phyloP scores from a whole-genome alignment of 2,888 invertebrate species.

The Tipula helvola region DNA sequence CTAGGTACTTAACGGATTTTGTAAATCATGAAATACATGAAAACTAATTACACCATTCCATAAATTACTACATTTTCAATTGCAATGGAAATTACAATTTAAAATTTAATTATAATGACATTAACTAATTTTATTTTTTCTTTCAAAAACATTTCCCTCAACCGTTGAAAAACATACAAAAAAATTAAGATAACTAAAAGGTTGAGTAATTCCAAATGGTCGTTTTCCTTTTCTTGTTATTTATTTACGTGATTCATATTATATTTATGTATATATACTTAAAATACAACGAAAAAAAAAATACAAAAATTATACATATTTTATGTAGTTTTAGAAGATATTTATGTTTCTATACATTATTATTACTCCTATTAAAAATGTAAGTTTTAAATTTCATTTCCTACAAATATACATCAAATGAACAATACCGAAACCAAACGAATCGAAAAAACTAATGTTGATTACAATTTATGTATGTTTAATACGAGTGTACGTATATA shows the following conservation, averaged over 20 bases:
- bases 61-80: background rate
- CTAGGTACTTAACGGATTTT: background rate
- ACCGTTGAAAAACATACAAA: background rate
- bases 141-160: background rate
- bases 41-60: background rate
- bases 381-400: background rate
- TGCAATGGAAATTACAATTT: background rate
- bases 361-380: background rate
- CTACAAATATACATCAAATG: background rate
- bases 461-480: background rate
- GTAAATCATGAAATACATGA: background rate
- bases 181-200: background rate
- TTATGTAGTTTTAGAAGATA: background rate
- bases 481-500: background rate
- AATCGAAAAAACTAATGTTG: background rate
- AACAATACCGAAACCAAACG: background rate
- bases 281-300: background rate
- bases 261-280: background rate
- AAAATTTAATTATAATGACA: background rate
- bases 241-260: background rate
- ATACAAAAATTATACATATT: background rate
- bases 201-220: background rate
- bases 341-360: background rate
- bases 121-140: background rate
- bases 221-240: background rate